Evolutionary conservation across 2,113 vertebrate species (phyloP), one percentile per base, ranked within the genome.

Genomic region (Phrynosoma blainvillii): DNA sequence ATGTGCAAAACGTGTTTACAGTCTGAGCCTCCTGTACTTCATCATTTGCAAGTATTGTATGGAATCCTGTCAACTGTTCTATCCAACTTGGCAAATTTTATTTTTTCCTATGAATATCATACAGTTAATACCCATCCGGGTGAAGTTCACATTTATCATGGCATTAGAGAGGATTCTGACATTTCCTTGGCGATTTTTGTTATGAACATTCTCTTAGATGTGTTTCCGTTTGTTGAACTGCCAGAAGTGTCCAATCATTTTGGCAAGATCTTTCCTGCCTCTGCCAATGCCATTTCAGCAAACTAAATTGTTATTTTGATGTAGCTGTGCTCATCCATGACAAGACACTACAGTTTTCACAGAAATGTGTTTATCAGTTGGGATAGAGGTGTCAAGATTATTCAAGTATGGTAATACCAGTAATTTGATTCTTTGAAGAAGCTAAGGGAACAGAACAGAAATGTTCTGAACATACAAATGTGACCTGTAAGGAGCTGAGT

Each of bases 321-420:
- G 89, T 87, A 86, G 23, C 75, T 85, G 3, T 89, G 89, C 84
- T 93, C 82, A 86, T 87, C 30, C 84, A 20, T 89, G 25, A 90
- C 73, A 32, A 47, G 70, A 89, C 23, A 78, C 2, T 1, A 74
- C 75, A 40, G 47, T 88, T 89, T 90, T 82, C 32, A 90, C 70
- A 0, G 1, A 92, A 91, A 87, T 85, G 13, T 80, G 68, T 78
- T 79, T 84, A 78, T 90, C 42, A 82, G 54, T 71, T 88, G 75
- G 89, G 71, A 91, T 18, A 23, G 25, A 85, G 1, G 0, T 81
- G n/a, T 89, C 54, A 84, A 27, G 30, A 59, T 79, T n/a, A 90
- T 70, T 75, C 65, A 90, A 16, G 25, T 85, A 73, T 76, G 20
- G 18, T 16, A 56, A 77, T 71, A 23, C 59, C 21, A 21, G 27